Evolutionary conservation across 2,113 vertebrate genomes (phyloP).

Genomic region (Globicephala melas): DNA sequence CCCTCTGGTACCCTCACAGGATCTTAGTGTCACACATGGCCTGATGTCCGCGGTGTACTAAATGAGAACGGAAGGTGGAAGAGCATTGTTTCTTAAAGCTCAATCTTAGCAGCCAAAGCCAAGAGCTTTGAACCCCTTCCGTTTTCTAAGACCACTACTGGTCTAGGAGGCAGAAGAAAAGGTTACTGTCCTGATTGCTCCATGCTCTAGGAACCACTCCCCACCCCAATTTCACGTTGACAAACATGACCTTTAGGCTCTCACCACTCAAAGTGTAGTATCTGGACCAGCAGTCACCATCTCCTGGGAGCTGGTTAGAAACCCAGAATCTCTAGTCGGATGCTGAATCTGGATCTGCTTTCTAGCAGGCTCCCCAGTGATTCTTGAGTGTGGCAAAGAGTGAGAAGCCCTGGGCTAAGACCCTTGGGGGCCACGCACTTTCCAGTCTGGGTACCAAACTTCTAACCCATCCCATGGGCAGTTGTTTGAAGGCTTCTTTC

Average conservation of each 20-base stretch:
- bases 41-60: background rate
- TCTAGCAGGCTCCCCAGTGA: background rate
- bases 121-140: background rate
- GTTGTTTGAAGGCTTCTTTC: background rate
- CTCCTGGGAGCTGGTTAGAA: background rate
- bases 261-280: background rate
- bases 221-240: background rate
- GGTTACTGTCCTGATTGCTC: background rate
- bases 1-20: background rate
- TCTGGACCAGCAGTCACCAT: background rate
- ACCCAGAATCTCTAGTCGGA: background rate
- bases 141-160: background rate
- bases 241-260: background rate
- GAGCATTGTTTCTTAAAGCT: background rate
- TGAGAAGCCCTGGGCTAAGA: background rate
- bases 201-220: background rate
- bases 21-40: background rate
- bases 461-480: too few species aligned
- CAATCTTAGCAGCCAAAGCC: background rate
- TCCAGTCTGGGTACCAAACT: background rate
- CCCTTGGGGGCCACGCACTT: too few species aligned
- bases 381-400: rapidly evolving
- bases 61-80: background rate
- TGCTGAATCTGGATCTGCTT: background rate
- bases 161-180: background rate